Conservation (phyloP, 92 coral and sea anemone species). For the Siderastrea radians region DNA sequence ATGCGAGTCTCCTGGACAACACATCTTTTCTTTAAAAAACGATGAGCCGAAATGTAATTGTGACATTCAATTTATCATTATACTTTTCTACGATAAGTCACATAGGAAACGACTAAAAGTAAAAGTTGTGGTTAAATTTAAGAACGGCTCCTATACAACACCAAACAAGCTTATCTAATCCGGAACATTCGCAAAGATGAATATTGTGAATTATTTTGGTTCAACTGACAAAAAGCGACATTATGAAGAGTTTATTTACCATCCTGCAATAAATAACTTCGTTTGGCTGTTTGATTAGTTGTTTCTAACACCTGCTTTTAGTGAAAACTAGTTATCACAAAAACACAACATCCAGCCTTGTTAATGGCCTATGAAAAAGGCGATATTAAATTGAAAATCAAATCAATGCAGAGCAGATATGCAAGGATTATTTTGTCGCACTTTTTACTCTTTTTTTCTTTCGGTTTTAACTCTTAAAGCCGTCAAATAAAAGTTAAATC, state of each 20-base stretch:
- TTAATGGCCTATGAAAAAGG: slow-evolving; percentile 24
- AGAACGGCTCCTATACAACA: background rate
- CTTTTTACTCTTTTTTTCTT: background rate
- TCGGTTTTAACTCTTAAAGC: background rate
- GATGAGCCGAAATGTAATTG: slow-evolving; percentile 7
- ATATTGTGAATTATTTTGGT: slow-evolving; percentile 5
- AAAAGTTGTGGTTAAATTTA: background rate
- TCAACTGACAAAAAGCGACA: slow-evolving; percentile 17
- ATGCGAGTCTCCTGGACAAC: background rate
- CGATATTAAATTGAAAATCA: slow-evolving; percentile 8
- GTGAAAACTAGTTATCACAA: slow-evolving; percentile 35
- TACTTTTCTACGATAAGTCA: background rate
- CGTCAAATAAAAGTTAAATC: background rate
- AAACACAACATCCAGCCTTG: slow-evolving; percentile 38
- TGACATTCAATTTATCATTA: background rate
- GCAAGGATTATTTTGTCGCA: background rate
- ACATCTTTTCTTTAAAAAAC: background rate
- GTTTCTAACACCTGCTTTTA: slow-evolving; percentile 27
- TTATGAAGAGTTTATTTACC: slow-evolving; percentile 36
- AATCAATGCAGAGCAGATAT: background rate
- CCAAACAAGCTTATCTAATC: background rate
- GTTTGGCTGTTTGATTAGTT: slow-evolving; percentile 2
- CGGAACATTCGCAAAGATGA: background rate
- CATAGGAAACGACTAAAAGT: background rate
- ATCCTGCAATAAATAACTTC: slow-evolving; percentile 11